Base-by-base conservation (phyloP, 2,888 invertebrate species). In the Strigamia transsilvanica region DNA sequence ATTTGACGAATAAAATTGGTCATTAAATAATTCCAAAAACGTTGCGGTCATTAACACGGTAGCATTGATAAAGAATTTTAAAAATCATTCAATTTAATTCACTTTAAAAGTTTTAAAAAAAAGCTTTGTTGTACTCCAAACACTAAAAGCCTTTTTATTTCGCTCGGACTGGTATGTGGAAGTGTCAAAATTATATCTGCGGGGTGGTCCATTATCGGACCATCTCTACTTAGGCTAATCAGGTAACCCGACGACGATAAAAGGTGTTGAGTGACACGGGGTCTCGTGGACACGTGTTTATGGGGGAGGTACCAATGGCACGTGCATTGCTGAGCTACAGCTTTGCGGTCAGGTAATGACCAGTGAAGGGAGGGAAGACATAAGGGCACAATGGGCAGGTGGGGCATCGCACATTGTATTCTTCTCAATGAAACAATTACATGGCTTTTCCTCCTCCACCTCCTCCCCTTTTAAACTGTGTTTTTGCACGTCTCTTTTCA, bases 221-320 rank as follows among this genome's bases (percentile, higher is more conserved):
- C 21, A 61, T 61, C 61, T 61, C 61, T 61, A 61, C 61, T 61
- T 61, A 61, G 61, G 61, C 61, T 61, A 61, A 61, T 61, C 61
- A 61, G 61, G 61, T 61, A 61, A 61, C 21, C 23, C 61, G 21
- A 61, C 21, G 61, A 18, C 23, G 61, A 61, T 61, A 61, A 61
- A 46, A 61, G 61, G 61, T 61, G 61, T 61, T 61, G 61, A 61
- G 61, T 61, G 61, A 61, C 21, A 23, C 18, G 18, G 23, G 61
- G 61, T 61, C 61, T 61, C 61, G 61, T 61, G 61, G 61, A 61
- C 61, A 61, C 61, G 61, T 61, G 61, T 61, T 61, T 61, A 61
- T 61, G 61, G 61, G 61, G 61, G 61, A 61, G 61, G 61, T 10
- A 23, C 18, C 21, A 18, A 61, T 61, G 61, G 61, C 61, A 61